Evolutionary conservation across 2,888 invertebrate genomes (phyloP).

Genomic region (Trissolcus brochymenae): DNA sequence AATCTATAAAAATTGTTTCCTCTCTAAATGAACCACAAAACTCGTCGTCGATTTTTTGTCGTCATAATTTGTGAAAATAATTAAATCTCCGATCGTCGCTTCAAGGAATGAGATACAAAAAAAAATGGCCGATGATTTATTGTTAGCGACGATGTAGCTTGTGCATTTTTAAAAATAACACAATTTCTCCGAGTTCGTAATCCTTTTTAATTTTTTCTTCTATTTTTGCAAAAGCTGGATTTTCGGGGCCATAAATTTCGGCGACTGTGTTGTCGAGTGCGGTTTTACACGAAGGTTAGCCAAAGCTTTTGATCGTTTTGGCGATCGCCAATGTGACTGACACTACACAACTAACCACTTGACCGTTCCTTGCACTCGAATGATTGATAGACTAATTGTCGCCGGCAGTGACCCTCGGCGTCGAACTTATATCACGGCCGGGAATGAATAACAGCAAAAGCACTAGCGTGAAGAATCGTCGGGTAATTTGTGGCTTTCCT

Average conservation of each 20-base stretch:
- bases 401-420: constrained; percentile 52
- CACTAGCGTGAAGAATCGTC: constrained; percentile 39
- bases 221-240: constrained; percentile 38
- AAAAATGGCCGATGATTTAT: no score
- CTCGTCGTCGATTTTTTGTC: no score
- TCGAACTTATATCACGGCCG: constrained; percentile 41
- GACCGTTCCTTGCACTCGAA: constrained; percentile 69
- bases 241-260: constrained; percentile 39
- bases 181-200: constrained; percentile 33
- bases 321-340: constrained; percentile 72
- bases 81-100: not conserved
- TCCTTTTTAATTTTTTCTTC: constrained; percentile 7
- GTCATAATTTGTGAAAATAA: no score
- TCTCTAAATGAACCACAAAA: no score
- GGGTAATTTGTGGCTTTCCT: constrained; percentile 55
- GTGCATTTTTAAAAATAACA: constrained; percentile 10
- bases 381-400: constrained; percentile 75
- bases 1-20: no score
- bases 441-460: constrained; percentile 45
- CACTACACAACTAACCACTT: constrained; percentile 76
- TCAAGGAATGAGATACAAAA: no score
- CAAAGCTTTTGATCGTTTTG: constrained; percentile 72
- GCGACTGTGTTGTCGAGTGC: constrained; percentile 62
- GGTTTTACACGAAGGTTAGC: constrained; percentile 74
- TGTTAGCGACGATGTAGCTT: no score